Base-by-base conservation (phyloP, 2,888 invertebrate species). In the Hedychridium roseum region DNA sequence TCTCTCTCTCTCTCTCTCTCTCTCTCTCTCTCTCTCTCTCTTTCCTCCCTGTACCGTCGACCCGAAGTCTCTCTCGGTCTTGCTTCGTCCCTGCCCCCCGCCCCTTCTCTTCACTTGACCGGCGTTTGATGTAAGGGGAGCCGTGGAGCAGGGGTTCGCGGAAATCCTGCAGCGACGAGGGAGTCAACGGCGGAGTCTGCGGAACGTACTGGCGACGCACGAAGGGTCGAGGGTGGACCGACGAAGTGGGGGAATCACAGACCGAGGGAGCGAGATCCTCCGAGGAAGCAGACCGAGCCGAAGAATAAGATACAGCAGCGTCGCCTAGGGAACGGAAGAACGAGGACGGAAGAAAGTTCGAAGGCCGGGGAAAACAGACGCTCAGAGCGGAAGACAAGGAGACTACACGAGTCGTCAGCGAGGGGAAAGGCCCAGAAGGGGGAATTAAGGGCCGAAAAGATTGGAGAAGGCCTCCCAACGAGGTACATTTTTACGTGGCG, bases 61-160 rank as follows among this genome's bases (percentile, higher is more conserved):
- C 30, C 18, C 9, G 20, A 16, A 32, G 9, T 12, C 16, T 28
- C 44, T 43, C 30, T 36, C 36, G 20, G 30, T 50, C 30, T 34
- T 26, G 6, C 34, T 15, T 38, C 32, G 30, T 26, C 23, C 12
- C 11, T 14, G 3, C 32, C 21, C 16, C 23, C 48, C 47, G 34
- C 44, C 28, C 37, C 35, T n/a, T 14, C 40, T 16, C 34, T 28
- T 17, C 44, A 39, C 11, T 23, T 14, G 40, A 32, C 34, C 28
- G 48, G 54, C 64, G 58, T 61, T 55, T 43, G 52, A 51, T 50
- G 53, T 31, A 56, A 58, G 48, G 49, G 50, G 60, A 32, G 20
- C 32, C 21, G 27, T 36, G 42, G 43, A 30, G 39, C 38, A 43
- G 54, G 57, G 60, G 52, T 60, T 52, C 48, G 21, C 47, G 47